Percentiles rank a stretch among this genome's conserved stretches.
These are phyloP conservation scores for Cheilosia pagana DNA, from an alignment of 2,888 invertebrate species.

Conservation along the genomic window DNA sequence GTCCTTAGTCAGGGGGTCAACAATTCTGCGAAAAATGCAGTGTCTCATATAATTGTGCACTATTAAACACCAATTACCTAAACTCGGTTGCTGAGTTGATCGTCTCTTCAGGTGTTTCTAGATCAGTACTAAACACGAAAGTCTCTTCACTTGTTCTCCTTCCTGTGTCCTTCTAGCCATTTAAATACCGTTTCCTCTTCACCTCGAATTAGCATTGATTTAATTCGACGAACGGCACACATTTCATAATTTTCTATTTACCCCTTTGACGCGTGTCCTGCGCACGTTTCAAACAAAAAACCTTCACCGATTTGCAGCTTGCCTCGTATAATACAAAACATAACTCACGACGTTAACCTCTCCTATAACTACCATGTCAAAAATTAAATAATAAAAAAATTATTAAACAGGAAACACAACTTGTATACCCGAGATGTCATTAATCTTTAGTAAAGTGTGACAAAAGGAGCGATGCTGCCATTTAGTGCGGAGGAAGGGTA, in stretches of 20 bases:
- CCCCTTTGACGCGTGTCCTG: conserved; percentile 72
- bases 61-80: too few relatives aligned
- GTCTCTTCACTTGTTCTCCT: background rate
- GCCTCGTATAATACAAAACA: conserved; percentile 55
- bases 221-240: conserved; percentile 59
- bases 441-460: conserved; percentile 72
- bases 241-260: conserved; percentile 67
- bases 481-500: conserved; percentile 24
- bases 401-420: conserved; percentile 70
- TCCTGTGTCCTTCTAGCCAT: background rate
- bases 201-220: conserved; percentile 68
- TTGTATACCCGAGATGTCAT: conserved; percentile 62
- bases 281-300: conserved; percentile 52
- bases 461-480: conserved; percentile 61
- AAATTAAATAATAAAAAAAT: conserved; percentile 68
- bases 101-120: too few relatives aligned
- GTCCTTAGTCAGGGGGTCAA: too few relatives aligned
- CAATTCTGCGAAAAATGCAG: too few relatives aligned
- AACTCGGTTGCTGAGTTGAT: too few relatives aligned
- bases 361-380: conserved; percentile 58
- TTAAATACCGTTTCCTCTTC: conserved; percentile 1
- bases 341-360: conserved; percentile 51
- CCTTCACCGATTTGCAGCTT: conserved; percentile 61
- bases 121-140: too few relatives aligned
- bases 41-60: too few relatives aligned